These are phyloP conservation scores for Caenorhabditis angaria DNA, from an alignment of 2,888 invertebrate species.

Conservation along the genomic window DNA sequence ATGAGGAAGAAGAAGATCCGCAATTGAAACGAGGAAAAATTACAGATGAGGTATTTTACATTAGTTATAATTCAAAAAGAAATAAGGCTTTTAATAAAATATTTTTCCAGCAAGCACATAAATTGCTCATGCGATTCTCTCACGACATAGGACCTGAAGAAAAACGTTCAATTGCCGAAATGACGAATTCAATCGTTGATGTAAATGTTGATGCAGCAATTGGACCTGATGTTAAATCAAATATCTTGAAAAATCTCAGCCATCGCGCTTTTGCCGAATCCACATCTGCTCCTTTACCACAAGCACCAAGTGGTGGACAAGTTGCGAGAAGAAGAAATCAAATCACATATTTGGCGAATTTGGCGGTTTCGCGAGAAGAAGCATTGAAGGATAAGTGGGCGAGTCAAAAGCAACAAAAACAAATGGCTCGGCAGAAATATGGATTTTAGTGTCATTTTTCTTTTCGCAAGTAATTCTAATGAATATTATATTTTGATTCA, in stretches of 20 bases:
- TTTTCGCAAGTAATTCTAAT: background rate
- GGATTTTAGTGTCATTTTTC: conserved; percentile 56
- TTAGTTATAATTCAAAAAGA: background rate
- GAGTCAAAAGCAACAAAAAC: conserved; percentile 59
- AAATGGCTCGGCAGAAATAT: conserved; percentile 64
- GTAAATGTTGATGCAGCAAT: conserved; percentile 67
- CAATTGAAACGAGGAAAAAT: conserved; percentile 9
- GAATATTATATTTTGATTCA: background rate
- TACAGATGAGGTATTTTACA: background rate
- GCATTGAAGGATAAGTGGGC: conserved; percentile 70
- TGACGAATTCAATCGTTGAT: conserved; percentile 63
- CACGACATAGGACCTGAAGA: conserved; percentile 56
- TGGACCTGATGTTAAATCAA: conserved; percentile 66
- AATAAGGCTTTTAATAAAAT: background rate
- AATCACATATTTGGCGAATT: conserved; percentile 70
- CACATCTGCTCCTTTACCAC: conserved; percentile 44
- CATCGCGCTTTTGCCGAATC: conserved; percentile 48
- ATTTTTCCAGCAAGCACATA: conserved; percentile 45
- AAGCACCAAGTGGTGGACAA: conserved; percentile 40
- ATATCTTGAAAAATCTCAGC: conserved; percentile 61
- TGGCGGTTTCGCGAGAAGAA: conserved; percentile 68
- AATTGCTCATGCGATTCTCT: conserved; percentile 47
- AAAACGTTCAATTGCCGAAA: conserved; percentile 53
- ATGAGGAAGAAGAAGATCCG: conserved; percentile 10
- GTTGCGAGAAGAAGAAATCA: conserved; percentile 70